Evolutionary conservation across 2,113 vertebrate genomes (phyloP), one percentile per base, ranked within the genome.

Genomic region (Crotalus horridus): DNA sequence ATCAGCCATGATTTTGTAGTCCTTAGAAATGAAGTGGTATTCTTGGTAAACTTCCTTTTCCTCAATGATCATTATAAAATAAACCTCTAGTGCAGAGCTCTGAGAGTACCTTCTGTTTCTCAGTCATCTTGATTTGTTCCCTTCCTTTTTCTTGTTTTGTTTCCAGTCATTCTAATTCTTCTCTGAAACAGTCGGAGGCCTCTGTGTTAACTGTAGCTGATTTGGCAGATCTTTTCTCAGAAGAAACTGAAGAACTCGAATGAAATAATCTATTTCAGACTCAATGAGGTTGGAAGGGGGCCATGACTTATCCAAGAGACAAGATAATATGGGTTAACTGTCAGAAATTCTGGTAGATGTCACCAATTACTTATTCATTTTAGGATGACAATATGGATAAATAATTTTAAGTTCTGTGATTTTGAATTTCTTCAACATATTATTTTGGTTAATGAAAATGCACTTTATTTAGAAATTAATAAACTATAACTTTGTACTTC

Each of bases 151-250:
- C 90, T 69, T 58, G 59, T 91, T 93, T 93, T 94, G 86, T 7
- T 89, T 69, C 23, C 1, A 74, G 99, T 97, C 99, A 99, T 94
- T 98, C 97, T 0, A 98, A 97, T 95, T 97, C 99, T 1, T 95
- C 99, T 24, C 98, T 98, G 97, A 99, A 99, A 96, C 98, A 99
- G 94, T 98, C 99, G 0, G 99, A 99, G 97, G 99, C 99, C 1
- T 98, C 99, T 0, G 98, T 99, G 17, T 97, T 99, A 97, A 99
- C 99, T 0, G 99, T 99, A 61, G 99, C 99, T 15, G 99, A 99
- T 94, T 97, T 99, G 95, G 99, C 99, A 1, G 99, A 99, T 64
- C 98, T 99, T 91, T 99, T 99, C 88, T 99, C 99, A 48, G 98
- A 99, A 90, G 99, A 99, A 94, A 97, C 97, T 0, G 99, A 99